Base-by-base conservation (phyloP, 2,113 vertebrate species). In the Camelus bactrianus region DNA sequence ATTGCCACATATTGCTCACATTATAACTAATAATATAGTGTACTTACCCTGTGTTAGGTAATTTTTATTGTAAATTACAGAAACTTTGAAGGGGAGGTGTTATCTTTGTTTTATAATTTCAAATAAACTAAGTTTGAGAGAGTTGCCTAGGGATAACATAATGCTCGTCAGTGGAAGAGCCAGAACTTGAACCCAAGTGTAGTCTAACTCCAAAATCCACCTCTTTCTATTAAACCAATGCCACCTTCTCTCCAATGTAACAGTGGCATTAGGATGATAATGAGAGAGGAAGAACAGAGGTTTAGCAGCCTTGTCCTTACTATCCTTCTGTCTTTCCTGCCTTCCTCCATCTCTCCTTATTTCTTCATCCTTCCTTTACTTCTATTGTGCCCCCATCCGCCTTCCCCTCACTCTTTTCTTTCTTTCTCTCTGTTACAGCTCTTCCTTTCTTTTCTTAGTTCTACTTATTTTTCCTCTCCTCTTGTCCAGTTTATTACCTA, bases 81-180 rank as follows among this genome's bases (percentile, higher is more conserved):
- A 54, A 65, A 89, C 12, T 52, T 75, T 69, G 28, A 46, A 80
- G 5, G 14, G 13, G 3, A 75, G 46, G 48, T 64, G 10, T 17
- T 81, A 24, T 88, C 32, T 3, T 24, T 83, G 38, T 56, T 83
- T 90, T 73, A 83, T 30, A 75, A 96, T n/a, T 79, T 58, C 79
- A 95, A 73, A 46, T 89, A 62, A 75, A 10, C 30, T 62, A 73
- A 79, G 2, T 64, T 69, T 88, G 32, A 58, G 32, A 65, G 30
- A 75, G 9, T 38, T 83, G 8, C 26, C 32, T 17, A 64, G 30
- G 0, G 4, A 72, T 38, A 56, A 56, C 13, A 26, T 56, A 65
- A 50, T 56, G 9, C 26, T 80, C 11, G 8, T 22, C 11, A 94
- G 28, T 76, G n/a, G 48, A 73, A 85, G 28, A 76, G 22, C 58